phyloP scores from a whole-genome alignment of 2,113 vertebrate species.

The Phalacrocorax carbo region DNA sequence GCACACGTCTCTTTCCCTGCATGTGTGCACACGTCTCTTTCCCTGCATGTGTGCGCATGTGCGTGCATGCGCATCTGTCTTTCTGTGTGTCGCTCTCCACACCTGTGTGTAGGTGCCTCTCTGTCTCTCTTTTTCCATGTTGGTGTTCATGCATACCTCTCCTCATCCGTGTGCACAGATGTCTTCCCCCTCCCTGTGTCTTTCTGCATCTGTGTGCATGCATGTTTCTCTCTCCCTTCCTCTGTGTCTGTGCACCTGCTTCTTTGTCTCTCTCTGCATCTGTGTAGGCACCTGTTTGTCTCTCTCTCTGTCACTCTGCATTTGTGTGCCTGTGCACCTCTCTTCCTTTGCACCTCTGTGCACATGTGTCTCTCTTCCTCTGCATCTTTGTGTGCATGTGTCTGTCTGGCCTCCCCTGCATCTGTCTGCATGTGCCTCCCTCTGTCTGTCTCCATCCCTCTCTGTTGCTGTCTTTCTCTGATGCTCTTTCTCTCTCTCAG shows the following conservation, averaged over 20 bases:
- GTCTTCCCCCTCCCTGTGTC: not conserved
- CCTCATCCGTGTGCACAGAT: not conserved
- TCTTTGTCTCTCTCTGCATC: not conserved
- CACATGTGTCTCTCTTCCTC: not conserved
- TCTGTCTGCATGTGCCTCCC: not conserved
- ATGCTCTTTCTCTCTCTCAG: not conserved
- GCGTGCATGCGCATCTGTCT: not conserved
- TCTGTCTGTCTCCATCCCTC: not conserved
- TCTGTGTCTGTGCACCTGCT: not conserved
- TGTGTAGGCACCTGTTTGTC: not conserved
- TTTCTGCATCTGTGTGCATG: not conserved
- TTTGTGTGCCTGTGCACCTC: not conserved
- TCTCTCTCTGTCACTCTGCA: not conserved
- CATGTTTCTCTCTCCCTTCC: not conserved
- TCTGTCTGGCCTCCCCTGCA: not conserved
- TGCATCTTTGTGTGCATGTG: not conserved
- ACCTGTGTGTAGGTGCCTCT: not conserved
- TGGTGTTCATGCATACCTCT: not conserved
- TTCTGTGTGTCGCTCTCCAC: not conserved
- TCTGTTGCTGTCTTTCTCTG: not conserved
- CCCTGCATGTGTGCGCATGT: too few relatives aligned
- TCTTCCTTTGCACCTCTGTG: not conserved
- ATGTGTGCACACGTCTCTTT: not conserved
- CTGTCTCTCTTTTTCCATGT: not conserved
- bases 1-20: not conserved